A percentile compares a stretch with the other conserved stretches of the same genome.
Evolutionary conservation across 2,797 vertebrate genomes (phyloP).

Genomic region (Malurus splendens): DNA sequence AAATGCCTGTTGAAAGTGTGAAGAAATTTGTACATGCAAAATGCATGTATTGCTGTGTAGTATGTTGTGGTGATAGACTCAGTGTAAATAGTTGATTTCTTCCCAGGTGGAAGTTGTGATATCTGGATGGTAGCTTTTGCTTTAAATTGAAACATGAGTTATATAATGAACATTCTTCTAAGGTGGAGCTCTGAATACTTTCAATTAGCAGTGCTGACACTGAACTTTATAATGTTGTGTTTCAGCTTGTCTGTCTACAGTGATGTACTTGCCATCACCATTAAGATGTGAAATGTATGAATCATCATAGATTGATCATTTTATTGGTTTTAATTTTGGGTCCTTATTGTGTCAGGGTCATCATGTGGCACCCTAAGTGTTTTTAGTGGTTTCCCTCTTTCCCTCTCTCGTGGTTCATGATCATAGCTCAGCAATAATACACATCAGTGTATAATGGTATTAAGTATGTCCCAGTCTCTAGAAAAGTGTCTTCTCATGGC

Average conservation of each 20-base stretch:
- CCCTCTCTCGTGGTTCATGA: accelerated
- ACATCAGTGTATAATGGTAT: neutral
- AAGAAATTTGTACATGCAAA: neutral
- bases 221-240: neutral
- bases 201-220: neutral
- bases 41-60: neutral
- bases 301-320: neutral
- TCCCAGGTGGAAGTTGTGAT: neutral
- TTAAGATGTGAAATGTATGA: neutral
- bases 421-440: neutral
- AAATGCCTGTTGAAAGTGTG: neutral
- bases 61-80: neutral
- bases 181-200: neutral
- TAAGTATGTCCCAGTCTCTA: neutral
- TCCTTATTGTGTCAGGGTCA: neutral
- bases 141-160: neutral
- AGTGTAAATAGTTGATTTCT: neutral
- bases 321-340: neutral
- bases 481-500: neutral
- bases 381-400: neutral
- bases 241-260: neutral
- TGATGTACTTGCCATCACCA: neutral
- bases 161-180: neutral
- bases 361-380: neutral
- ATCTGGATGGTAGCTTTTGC: neutral